Percentiles rank a stretch among this genome's conserved stretches.
phyloP scores from a whole-genome alignment of 2,113 vertebrate genomes.

The Nycticryphes semicollaris region DNA sequence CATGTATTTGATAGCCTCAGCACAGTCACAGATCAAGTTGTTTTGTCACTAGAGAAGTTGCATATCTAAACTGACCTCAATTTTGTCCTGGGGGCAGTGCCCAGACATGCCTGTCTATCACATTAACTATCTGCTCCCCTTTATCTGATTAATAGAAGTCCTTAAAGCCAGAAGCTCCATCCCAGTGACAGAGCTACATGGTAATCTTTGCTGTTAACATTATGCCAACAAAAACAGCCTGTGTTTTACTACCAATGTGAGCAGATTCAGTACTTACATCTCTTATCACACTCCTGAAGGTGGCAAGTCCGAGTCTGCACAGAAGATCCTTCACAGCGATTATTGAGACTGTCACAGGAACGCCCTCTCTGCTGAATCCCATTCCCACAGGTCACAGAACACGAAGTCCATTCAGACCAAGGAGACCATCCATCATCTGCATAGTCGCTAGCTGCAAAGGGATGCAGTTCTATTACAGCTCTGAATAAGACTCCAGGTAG shows the following conservation, averaged over 20 bases:
- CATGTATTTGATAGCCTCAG: neutral
- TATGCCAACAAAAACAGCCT: neutral
- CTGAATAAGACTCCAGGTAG: neutral
- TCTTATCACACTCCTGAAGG: conserved; percentile 94
- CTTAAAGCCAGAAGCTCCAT: neutral
- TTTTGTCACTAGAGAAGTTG: neutral
- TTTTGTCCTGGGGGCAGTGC: neutral
- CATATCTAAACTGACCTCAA: neutral
- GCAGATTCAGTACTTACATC: conserved; percentile 82
- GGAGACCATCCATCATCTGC: conserved; percentile 94
- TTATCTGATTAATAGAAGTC: neutral
- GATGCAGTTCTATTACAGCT: neutral
- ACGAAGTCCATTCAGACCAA: conserved; percentile 98
- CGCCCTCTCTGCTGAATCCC: conserved; percentile 96
- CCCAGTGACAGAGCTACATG: neutral
- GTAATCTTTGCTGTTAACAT: neutral
- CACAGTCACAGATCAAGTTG: neutral
- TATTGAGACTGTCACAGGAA: conserved; percentile 97
- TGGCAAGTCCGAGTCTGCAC: conserved; percentile 98
- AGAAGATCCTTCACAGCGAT: conserved; percentile 93
- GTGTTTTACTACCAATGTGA: neutral
- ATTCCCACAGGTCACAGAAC: conserved; percentile 92
- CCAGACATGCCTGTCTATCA: neutral
- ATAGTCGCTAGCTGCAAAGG: conserved; percentile 79
- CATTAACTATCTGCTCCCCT: neutral